Evolutionary conservation across 92 coral and sea anemone species (phyloP).

Genomic region (Zoanthus sansibaricus): DNA sequence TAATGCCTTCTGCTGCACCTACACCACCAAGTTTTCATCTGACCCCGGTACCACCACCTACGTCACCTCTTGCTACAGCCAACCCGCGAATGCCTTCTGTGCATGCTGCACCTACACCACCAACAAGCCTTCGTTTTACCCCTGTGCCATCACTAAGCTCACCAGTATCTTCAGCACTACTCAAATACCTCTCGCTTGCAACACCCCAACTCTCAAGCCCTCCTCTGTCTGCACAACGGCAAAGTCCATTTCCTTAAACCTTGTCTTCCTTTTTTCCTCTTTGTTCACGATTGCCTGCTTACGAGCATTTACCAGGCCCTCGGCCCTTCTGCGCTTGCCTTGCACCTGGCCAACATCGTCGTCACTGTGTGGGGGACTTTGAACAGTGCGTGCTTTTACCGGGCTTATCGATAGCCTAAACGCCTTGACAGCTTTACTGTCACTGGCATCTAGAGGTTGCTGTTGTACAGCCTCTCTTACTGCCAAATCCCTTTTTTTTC

Average conservation of each 20-base stretch:
- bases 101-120: not conserved
- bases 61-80: not conserved
- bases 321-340: not conserved
- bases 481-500: not conserved
- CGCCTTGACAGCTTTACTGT: not conserved
- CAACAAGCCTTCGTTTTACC: not conserved
- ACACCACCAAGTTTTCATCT: not conserved
- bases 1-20: not conserved
- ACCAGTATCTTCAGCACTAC: too few species aligned
- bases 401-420: not conserved
- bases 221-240: too few species aligned
- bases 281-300: not conserved
- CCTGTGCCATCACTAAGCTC: too few species aligned
- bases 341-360: not conserved
- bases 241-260: not conserved
- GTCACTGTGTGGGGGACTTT: conserved; percentile 5
- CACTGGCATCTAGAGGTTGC: not conserved
- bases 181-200: too few species aligned
- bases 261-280: not conserved
- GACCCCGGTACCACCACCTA: not conserved
- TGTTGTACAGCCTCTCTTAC: conserved; percentile 7
- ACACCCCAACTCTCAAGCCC: too few species aligned
- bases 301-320: not conserved
- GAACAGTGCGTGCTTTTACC: not conserved
- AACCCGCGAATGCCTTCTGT: not conserved